These are phyloP conservation scores for Raja brachyura DNA, from an alignment of 2,113 vertebrate species.

Conservation along the genomic window DNA sequence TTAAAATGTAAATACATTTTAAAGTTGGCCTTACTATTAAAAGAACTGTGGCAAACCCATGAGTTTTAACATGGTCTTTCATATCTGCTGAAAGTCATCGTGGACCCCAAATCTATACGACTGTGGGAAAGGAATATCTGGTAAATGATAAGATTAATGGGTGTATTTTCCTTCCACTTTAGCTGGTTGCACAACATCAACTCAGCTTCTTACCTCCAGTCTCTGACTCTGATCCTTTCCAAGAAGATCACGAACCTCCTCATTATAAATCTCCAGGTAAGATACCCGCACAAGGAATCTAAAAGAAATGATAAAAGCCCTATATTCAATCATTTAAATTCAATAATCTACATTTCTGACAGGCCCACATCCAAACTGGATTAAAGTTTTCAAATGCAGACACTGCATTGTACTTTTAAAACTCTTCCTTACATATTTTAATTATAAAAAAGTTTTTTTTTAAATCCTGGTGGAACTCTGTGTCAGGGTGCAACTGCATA, in stretches of 20 bases:
- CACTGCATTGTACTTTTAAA: not conserved
- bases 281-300: constrained; percentile 97
- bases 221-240: constrained; percentile 93
- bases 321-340: not conserved
- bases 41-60: not conserved
- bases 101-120: too few relatives aligned
- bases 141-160: not conserved
- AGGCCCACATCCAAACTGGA: not conserved
- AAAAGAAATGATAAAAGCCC: constrained; percentile 18
- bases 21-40: too few relatives aligned
- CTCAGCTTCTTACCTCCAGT: constrained; percentile 71
- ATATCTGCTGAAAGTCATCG: not conserved
- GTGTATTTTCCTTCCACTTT: not conserved
- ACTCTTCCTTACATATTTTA: not conserved
- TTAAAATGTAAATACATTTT: not conserved
- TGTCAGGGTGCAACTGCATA: too few relatives aligned
- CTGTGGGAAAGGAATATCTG: constrained; percentile 9
- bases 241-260: constrained; percentile 89
- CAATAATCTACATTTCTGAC: not conserved
- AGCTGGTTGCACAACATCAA: not conserved
- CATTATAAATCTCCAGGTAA: constrained; percentile 97
- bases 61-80: not conserved
- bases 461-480: too few relatives aligned
- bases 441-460: too few relatives aligned
- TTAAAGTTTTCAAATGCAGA: not conserved